Conservation (phyloP, 2,113 vertebrate genomes). For the Peromyscus polionotus region DNA sequence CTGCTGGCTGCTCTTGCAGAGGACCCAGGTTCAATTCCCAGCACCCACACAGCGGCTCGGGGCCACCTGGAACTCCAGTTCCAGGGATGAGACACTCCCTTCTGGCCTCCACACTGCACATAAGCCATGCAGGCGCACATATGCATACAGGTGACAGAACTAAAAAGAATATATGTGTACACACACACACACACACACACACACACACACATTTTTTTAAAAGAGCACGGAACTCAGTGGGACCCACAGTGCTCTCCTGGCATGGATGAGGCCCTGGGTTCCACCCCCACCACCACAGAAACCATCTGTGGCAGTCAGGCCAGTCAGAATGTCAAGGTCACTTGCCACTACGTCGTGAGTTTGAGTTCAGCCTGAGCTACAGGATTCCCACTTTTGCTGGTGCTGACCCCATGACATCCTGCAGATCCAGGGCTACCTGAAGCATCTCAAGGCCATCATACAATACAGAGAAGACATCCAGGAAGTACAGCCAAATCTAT, state of each 20-base stretch:
- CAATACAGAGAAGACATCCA: conserved; percentile 92
- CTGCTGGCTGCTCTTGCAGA: neutral
- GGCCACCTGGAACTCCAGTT: neutral
- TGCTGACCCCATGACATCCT: neutral
- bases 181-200: neutral
- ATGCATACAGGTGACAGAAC: neutral
- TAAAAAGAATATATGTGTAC: neutral
- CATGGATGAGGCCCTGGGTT: neutral
- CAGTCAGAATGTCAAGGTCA: neutral
- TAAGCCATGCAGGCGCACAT: neutral
- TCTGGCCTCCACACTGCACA: neutral
- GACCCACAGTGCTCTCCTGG: neutral
- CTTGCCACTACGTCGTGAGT: too few relatives aligned
- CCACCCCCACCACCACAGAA: neutral
- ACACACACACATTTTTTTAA: neutral
- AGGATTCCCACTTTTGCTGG: neutral
- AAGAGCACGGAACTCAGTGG: neutral
- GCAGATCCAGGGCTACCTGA: conserved; percentile 91
- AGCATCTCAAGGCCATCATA: conserved; percentile 93
- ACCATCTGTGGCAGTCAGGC: neutral
- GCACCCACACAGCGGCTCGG: neutral
- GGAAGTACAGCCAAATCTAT: conserved; percentile 91
- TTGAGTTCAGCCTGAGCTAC: neutral
- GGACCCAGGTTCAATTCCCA: neutral
- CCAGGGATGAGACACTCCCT: neutral